Evolutionary conservation across 1,140 invertebrate genomes (phyloP).

Genomic region (Eubasilissa regina): DNA sequence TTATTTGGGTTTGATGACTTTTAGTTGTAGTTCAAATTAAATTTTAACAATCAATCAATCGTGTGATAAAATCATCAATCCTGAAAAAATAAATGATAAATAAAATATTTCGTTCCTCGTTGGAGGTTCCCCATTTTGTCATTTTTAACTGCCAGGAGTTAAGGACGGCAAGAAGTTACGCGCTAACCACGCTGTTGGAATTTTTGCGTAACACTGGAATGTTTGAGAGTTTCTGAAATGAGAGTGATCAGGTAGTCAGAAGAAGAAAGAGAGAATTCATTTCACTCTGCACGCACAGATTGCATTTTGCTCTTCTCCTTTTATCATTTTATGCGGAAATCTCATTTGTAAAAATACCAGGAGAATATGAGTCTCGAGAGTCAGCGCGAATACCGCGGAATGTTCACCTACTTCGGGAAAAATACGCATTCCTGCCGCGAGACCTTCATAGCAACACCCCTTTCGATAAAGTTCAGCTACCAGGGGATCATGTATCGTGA

Average conservation of each 20-base stretch:
- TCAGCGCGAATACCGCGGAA: no score
- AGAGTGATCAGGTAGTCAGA: constrained; percentile 5
- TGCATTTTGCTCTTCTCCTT: constrained; percentile 4
- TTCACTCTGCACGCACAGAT: not conserved
- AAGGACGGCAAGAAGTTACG: not conserved
- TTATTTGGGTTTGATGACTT: no score
- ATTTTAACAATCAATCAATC: no score
- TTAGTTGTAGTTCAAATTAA: no score
- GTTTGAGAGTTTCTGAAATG: constrained; percentile 26
- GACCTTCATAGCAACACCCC: not conserved
- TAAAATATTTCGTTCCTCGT: not conserved
- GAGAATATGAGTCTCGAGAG: not conserved
- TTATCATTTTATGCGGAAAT: not conserved
- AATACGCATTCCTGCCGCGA: no score
- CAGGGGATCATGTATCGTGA: not conserved
- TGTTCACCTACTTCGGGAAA: no score
- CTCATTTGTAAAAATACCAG: not conserved
- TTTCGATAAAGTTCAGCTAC: constrained; percentile 14
- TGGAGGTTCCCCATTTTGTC: constrained; percentile 2
- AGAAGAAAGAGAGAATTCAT: not conserved
- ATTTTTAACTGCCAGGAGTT: constrained; percentile 21
- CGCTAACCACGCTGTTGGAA: not conserved
- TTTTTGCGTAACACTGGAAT: not conserved
- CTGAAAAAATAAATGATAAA: no score
- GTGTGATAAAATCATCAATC: no score